Evolutionary conservation across 2,113 vertebrate genomes (phyloP).

Genomic region (Pachypanchax playfairii): DNA sequence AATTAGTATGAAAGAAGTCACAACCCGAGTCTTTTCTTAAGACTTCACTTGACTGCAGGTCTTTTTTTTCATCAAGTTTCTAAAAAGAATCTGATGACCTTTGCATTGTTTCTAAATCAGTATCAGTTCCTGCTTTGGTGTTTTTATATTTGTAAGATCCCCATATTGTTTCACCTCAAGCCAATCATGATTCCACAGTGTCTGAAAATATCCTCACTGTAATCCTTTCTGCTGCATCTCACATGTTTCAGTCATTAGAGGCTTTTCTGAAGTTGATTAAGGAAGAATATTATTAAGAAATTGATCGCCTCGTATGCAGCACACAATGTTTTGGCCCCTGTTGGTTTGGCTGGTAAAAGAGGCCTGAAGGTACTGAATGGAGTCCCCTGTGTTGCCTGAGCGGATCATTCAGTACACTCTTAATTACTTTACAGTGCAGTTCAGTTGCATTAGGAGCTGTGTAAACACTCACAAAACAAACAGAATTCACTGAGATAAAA

Average conservation of each 20-base stretch:
- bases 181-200: constrained; percentile 1
- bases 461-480: constrained; percentile 22
- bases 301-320: constrained; percentile 20
- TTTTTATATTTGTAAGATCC: no score
- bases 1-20: background rate
- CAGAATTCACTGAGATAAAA: constrained; percentile 4
- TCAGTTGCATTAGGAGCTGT: constrained; percentile 54
- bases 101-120: no score
- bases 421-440: constrained; percentile 69
- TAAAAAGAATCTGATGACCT: no score
- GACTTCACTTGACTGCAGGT: no score
- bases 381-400: constrained; percentile 47
- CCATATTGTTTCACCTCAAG: background rate
- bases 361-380: constrained; percentile 44
- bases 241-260: constrained; percentile 18
- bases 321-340: constrained; percentile 27
- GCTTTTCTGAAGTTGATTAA: constrained; percentile 28
- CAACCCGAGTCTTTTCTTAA: no score
- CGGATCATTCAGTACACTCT: constrained; percentile 66
- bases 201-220: constrained; percentile 8
- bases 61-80: no score
- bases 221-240: background rate
- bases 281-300: constrained; percentile 24
- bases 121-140: no score
- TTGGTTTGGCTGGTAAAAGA: constrained; percentile 40